These are phyloP conservation scores for Metridium senile DNA, from an alignment of 92 coral and sea anemone genomes.

Conservation along the genomic window DNA sequence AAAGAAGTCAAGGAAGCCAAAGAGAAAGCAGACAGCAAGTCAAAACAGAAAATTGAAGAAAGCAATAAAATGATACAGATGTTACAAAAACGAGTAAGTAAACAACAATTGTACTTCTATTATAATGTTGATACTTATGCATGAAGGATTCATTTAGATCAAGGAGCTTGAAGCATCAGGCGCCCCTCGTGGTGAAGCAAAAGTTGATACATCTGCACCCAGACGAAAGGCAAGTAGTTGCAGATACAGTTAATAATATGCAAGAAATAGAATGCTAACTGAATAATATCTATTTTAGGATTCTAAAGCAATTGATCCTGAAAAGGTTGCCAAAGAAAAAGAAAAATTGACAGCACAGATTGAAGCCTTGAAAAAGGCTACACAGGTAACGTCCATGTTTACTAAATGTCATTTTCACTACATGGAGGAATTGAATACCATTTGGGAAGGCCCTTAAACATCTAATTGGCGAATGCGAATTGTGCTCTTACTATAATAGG, in stretches of 20 bases:
- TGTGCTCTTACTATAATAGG: too few species aligned
- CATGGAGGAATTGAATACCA: too few species aligned
- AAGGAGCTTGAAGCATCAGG: conserved; percentile 90
- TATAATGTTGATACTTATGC: background rate
- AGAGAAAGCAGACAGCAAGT: conserved; percentile 80
- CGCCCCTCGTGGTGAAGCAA: conserved; percentile 67
- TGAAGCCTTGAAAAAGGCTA: conserved; percentile 94
- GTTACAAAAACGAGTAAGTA: conserved; percentile 83
- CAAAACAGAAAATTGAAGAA: conserved; percentile 90
- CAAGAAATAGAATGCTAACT: too few species aligned
- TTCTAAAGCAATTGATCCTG: conserved; percentile 72
- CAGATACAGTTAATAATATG: too few species aligned
- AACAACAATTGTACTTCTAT: too few species aligned
- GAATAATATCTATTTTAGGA: too few species aligned
- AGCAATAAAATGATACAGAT: conserved; percentile 92
- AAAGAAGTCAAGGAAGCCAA: conserved; percentile 79
- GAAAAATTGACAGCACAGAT: conserved; percentile 85
- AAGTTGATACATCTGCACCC: conserved; percentile 63
- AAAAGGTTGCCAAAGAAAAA: conserved; percentile 84
- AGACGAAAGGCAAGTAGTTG: conserved; percentile 86
- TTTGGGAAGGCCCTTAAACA: too few species aligned
- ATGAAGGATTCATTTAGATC: conserved; percentile 51
- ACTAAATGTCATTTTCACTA: background rate
- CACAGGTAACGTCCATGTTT: conserved; percentile 62
- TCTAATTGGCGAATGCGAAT: too few species aligned